Base-by-base conservation (phyloP, 2,113 vertebrate species). In the Cranoglanis bouderius region DNA sequence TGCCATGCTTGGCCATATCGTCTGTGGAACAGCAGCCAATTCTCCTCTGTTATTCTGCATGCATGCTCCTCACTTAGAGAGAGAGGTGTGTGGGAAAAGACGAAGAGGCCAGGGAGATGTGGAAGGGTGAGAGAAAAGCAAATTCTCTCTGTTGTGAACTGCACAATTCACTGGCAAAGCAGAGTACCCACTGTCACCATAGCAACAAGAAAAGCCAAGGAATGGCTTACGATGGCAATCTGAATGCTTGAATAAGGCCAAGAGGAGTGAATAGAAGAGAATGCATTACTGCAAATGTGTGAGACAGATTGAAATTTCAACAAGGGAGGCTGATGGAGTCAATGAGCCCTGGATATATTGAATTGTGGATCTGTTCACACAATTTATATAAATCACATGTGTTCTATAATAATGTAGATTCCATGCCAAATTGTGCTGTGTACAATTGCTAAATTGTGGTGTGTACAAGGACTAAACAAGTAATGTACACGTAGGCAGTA, bases 161-260 rank as follows among this genome's bases (percentile, higher is more conserved):
- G 82, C 92, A 90, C 61, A 78, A 90, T 87, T 88, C 91, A 92
- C 80, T 55, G 83, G 57, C 14, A 29, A 55, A 85, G 24, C 74
- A 82, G 75, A 70, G 77, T 43, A 35, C 49, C 86, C 55, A 70
- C 84, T 88, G 92, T 96, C 92, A 89, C 93, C 92, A 95, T 93
- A 90, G 94, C 77, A 92, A 95, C 94, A 86, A 63, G 84, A 82
- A 85, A 85, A 86, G 70, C 85, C 55, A 82, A 51, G 51, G 88
- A 88, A 92, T 92, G 93, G 88, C 91, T 92, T 92, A 85, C 88
- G 88, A 92, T 89, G 86, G 63, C 84, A 86, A 89, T 67, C 35
- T 78, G 86, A 91, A 89, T 89, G 87, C 78, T 91, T 92, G 90
- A 93, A 91, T 93, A 92, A 90, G 88, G 84, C 67, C 65, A 91